These are phyloP conservation scores for Sebastes wilsoni DNA, from an alignment of 2,797 vertebrate genomes.

Conservation along the genomic window DNA sequence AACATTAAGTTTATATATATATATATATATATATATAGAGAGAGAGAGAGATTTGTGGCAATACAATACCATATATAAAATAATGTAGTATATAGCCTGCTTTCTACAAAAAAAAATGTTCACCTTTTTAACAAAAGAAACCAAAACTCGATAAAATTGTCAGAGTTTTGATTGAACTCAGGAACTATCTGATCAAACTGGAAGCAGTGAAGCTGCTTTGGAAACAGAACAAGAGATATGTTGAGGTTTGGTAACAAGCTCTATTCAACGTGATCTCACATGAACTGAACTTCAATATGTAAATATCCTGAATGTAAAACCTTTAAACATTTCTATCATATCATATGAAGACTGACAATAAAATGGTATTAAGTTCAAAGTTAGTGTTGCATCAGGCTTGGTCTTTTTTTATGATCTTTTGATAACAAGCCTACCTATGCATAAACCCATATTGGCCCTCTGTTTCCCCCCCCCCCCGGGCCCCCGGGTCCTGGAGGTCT, in stretches of 20 bases:
- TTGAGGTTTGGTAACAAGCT: not conserved
- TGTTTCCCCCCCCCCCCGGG: not conserved
- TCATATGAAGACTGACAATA: not conserved
- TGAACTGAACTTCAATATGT: not conserved
- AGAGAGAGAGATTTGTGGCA: not conserved
- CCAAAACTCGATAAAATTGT: not conserved
- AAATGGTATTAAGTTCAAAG: not conserved
- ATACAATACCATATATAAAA: not conserved
- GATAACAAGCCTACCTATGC: constrained; percentile 15
- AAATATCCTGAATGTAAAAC: not conserved
- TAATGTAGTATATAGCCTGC: not conserved
- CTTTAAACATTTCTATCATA: not conserved
- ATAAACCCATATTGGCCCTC: not conserved
- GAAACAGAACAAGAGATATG: not conserved
- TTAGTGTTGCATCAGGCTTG: not conserved
- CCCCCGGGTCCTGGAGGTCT: too few relatives aligned
- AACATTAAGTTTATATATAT: not conserved
- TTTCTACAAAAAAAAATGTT: not conserved
- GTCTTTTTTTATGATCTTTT: not conserved
- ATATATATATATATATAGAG: not conserved
- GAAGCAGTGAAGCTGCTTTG: too few relatives aligned
- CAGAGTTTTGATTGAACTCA: not conserved
- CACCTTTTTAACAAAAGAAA: not conserved
- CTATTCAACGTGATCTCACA: not conserved
- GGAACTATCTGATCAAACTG: too few relatives aligned